Conservation (phyloP, 2,797 vertebrate species). For the Lacerta agilis region DNA sequence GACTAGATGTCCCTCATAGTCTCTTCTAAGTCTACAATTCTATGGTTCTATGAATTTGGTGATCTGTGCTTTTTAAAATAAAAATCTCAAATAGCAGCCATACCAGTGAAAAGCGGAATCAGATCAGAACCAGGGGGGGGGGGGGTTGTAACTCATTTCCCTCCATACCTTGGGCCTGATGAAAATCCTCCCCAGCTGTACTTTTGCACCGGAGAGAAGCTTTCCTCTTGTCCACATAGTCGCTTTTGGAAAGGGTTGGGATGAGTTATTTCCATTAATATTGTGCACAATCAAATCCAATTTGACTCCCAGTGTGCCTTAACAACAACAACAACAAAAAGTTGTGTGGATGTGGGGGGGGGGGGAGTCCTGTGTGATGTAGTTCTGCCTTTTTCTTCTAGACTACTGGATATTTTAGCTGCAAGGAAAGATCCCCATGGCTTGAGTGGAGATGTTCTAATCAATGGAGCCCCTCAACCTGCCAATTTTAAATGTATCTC, state of each 20-base stretch:
- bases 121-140: neutral
- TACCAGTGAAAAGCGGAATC: neutral
- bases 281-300: neutral
- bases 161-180: neutral
- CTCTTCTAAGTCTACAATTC: no score
- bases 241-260: no score
- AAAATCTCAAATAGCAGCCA: neutral
- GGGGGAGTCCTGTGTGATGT: neutral
- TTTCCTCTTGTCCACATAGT: neutral
- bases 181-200: neutral
- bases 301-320: neutral
- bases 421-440: slow-evolving; percentile 79
- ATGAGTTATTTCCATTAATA: neutral
- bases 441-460: slow-evolving; percentile 78
- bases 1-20: no score
- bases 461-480: slow-evolving; percentile 79
- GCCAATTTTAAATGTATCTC: slow-evolving; percentile 81
- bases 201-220: neutral
- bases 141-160: no score
- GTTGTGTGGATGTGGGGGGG: no score
- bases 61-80: no score
- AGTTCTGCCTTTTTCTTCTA: slow-evolving; percentile 45
- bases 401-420: slow-evolving; percentile 80
- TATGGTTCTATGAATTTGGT: neutral
- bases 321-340: neutral